A percentile compares a stretch with the other conserved stretches of the same genome.
phyloP scores from a whole-genome alignment of 2,797 vertebrate genomes.

The Aulostomus chinensis region DNA sequence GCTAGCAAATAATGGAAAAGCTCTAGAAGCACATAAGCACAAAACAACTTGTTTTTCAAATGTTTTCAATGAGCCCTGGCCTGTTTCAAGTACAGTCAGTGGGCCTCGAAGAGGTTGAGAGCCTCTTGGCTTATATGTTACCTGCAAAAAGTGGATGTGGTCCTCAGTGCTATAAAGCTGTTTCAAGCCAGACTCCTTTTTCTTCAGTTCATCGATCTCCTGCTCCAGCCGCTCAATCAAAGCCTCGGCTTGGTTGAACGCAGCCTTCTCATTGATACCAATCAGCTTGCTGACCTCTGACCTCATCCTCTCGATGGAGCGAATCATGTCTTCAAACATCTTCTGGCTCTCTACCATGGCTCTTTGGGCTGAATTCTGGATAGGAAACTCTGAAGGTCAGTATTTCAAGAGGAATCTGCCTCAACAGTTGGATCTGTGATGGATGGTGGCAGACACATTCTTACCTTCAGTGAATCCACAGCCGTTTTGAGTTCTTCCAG shows the following conservation, averaged over 20 bases:
- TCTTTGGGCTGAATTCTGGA: slow-evolving; percentile 82
- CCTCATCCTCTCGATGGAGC: slow-evolving; percentile 85
- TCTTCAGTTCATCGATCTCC: slow-evolving; percentile 86
- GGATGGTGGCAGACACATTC: not conserved
- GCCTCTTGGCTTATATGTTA: no score
- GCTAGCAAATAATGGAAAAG: no score
- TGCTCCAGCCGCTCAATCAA: slow-evolving; percentile 85
- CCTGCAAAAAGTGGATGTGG: slow-evolving; percentile 84
- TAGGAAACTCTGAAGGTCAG: no score
- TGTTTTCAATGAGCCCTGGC: no score
- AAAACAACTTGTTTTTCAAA: no score
- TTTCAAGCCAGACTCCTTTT: slow-evolving; percentile 76
- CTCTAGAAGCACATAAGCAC: no score
- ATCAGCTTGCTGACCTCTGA: slow-evolving; percentile 84
- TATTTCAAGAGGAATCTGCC: not conserved
- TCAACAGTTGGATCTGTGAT: no score
- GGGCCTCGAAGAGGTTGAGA: no score
- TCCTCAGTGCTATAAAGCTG: slow-evolving; percentile 81
- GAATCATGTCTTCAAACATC: slow-evolving; percentile 86
- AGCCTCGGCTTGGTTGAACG: slow-evolving; percentile 81
- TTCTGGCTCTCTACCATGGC: slow-evolving; percentile 85
- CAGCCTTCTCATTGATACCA: slow-evolving; percentile 84
- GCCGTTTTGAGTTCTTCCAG: slow-evolving; percentile 83
- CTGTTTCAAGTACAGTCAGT: no score
- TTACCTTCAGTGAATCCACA: slow-evolving; percentile 83